Evolutionary conservation across 2,888 invertebrate species (phyloP).

Genomic region (Cenopis cana): DNA sequence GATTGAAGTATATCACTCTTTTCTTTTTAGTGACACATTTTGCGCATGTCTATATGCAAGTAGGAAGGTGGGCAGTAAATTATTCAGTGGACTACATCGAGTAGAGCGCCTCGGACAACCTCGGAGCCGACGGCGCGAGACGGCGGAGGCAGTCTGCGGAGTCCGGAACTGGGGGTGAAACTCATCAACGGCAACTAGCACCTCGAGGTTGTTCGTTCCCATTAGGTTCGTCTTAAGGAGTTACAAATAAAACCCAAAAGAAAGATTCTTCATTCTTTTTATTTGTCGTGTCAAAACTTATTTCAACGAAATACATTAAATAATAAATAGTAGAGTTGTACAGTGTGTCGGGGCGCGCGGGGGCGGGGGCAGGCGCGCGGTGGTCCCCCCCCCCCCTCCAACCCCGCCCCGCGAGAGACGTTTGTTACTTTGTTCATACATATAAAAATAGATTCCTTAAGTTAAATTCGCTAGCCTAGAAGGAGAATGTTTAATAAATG

Average conservation of each 20-base stretch:
- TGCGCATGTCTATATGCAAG: too few species aligned
- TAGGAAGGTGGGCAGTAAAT: too few species aligned
- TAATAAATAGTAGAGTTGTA: constrained; percentile 58
- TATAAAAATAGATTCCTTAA: constrained; percentile 80
- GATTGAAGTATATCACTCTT: too few species aligned
- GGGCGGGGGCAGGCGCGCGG: not conserved
- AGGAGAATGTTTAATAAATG: constrained; percentile 76
- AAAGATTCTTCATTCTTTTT: constrained; percentile 54
- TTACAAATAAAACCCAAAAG: not conserved
- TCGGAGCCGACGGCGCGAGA: too few species aligned
- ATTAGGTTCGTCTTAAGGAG: not conserved
- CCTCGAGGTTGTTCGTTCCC: not conserved
- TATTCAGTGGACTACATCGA: too few species aligned
- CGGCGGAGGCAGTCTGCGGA: too few species aligned
- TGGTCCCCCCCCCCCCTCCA: constrained; percentile 27
- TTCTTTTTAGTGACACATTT: too few species aligned
- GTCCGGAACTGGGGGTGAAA: not conserved
- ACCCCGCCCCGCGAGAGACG: constrained; percentile 36
- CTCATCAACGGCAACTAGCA: not conserved
- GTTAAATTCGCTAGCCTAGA: constrained; percentile 65
- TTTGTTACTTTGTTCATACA: constrained; percentile 54
- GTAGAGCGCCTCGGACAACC: too few species aligned
- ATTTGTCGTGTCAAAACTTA: constrained; percentile 72
- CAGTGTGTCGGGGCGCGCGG: constrained; percentile 43
- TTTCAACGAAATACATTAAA: constrained; percentile 66